phyloP scores from a whole-genome alignment of 2,797 vertebrate genomes.

The Nyctalus aviator region DNA sequence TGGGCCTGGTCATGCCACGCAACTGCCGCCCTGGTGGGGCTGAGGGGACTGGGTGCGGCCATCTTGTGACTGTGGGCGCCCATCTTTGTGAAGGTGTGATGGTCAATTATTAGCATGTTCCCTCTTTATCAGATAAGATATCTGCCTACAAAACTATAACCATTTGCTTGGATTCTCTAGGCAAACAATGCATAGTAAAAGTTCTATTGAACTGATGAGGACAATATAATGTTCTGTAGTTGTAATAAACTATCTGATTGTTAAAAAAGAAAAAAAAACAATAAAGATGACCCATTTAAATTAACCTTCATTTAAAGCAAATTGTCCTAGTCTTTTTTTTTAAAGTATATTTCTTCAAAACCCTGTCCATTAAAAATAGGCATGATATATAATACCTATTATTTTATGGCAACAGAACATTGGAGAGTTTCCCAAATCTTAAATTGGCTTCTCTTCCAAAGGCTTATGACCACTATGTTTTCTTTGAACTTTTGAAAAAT shows the following conservation, averaged over 20 bases:
- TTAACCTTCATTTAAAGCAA: slow-evolving; percentile 47
- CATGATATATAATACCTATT: not conserved
- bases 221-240: not conserved
- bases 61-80: no score
- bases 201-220: slow-evolving; percentile 18
- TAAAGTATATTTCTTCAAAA: slow-evolving; percentile 51
- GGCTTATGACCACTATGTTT: not conserved
- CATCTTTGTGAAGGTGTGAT: no score
- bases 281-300: not conserved
- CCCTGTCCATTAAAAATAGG: not conserved
- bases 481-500: slow-evolving; percentile 34
- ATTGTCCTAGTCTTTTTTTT: not conserved
- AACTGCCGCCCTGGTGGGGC: no score
- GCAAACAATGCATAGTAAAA: slow-evolving; percentile 1
- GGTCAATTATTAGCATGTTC: no score
- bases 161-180: slow-evolving; percentile 26
- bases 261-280: not conserved
- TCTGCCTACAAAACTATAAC: not conserved
- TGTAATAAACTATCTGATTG: slow-evolving; percentile 29
- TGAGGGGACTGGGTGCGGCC: no score
- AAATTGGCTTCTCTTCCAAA: slow-evolving; percentile 4
- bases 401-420: slow-evolving; percentile 38
- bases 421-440: not conserved
- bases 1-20: no score
- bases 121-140: not conserved